Evolutionary conservation across 2,888 invertebrate species (phyloP).

Genomic region (Eurytoma adleriae): DNA sequence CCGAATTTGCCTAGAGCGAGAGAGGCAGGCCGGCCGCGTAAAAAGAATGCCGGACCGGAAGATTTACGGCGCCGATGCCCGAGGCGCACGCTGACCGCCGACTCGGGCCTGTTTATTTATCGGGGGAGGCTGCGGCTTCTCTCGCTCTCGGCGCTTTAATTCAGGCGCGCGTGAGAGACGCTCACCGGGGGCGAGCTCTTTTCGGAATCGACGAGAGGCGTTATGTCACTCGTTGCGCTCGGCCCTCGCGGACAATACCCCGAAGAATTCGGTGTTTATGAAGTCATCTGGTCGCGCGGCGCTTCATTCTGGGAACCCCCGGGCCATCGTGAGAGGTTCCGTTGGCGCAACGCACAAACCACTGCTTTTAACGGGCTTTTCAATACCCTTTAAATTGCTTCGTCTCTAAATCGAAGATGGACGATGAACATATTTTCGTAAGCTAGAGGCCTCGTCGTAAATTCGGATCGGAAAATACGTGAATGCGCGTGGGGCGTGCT

Average conservation of each 20-base stretch:
- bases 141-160: background rate
- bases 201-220: background rate
- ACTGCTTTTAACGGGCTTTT: too few species aligned
- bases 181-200: background rate
- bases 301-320: conserved; percentile 30
- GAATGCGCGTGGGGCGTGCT: too few species aligned
- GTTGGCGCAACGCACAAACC: too few species aligned
- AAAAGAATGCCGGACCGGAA: conserved; percentile 12
- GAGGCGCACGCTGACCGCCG: background rate
- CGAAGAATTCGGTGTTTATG: conserved; percentile 23
- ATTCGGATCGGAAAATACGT: too few species aligned
- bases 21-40: background rate
- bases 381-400: too few species aligned
- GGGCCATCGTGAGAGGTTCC: conserved; percentile 1
- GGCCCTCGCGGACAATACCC: background rate
- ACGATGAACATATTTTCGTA: too few species aligned
- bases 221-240: background rate
- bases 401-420: too few species aligned
- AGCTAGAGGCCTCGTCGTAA: too few species aligned
- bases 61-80: conserved; percentile 41
- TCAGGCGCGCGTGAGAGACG: too few species aligned
- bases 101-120: conserved; percentile 9
- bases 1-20: conserved; percentile 45
- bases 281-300: conserved; percentile 21
- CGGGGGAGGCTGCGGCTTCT: background rate